A percentile compares a stretch with the other conserved stretches of the same genome.
phyloP scores from a whole-genome alignment of 2,113 vertebrate genomes.

The Centropristis striata region DNA sequence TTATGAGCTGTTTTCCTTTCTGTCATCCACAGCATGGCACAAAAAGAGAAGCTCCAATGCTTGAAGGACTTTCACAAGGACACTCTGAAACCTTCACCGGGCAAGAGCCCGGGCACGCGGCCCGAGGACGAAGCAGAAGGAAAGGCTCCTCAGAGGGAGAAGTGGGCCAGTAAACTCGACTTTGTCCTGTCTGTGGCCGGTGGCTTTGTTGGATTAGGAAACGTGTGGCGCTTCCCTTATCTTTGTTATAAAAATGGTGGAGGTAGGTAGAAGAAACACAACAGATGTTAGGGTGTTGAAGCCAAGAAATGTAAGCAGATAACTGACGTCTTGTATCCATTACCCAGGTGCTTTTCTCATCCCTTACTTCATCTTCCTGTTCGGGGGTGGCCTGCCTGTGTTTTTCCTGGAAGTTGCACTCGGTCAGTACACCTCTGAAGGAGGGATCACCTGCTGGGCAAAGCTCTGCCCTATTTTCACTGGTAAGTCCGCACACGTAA shows the following conservation, averaged over 20 bases:
- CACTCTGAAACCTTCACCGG: slow-evolving; percentile 96
- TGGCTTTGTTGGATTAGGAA: slow-evolving; percentile 97
- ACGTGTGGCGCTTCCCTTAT: slow-evolving; percentile 98
- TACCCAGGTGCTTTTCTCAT: slow-evolving; percentile 97
- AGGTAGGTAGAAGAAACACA: slow-evolving; percentile 81
- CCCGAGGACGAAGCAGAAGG: slow-evolving; percentile 98
- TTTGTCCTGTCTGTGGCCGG: slow-evolving; percentile 98
- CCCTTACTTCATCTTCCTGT: slow-evolving; percentile 99
- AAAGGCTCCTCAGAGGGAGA: slow-evolving; percentile 94
- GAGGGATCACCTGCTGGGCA: slow-evolving; percentile 98
- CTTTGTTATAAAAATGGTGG: slow-evolving; percentile 99
- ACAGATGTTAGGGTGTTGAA: background rate
- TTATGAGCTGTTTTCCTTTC: background rate
- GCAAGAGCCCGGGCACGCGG: slow-evolving; percentile 95
- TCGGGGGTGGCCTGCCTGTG: slow-evolving; percentile 97
- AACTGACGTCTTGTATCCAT: slow-evolving; percentile 5
- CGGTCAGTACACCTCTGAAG: slow-evolving; percentile 98
- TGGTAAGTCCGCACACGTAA: slow-evolving; percentile 86
- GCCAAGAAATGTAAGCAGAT: background rate
- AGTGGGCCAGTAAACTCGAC: slow-evolving; percentile 99
- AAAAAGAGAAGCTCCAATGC: slow-evolving; percentile 97
- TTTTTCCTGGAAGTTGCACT: slow-evolving; percentile 98
- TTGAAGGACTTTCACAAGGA: slow-evolving; percentile 99
- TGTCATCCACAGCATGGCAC: slow-evolving; percentile 88
- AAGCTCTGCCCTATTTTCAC: slow-evolving; percentile 98